Conservation (phyloP, 2,888 invertebrate genomes). For the Pristionchus arcanus region DNA sequence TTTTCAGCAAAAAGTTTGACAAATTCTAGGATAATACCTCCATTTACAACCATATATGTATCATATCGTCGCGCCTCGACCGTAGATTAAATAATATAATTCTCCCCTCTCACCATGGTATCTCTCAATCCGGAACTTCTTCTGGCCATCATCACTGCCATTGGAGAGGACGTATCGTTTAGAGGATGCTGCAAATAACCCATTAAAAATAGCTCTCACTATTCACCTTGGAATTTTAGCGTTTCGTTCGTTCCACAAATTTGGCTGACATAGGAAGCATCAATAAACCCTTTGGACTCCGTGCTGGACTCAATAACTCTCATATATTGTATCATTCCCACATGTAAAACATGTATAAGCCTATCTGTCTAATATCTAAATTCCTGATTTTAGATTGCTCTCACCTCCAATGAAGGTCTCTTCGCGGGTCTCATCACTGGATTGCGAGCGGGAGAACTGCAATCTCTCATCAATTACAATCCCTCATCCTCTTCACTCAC, state of each 20-base stretch:
- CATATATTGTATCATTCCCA: too few relatives aligned
- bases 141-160: slow-evolving; percentile 1
- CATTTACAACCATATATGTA: too few relatives aligned
- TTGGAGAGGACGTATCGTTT: not conserved
- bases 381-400: too few relatives aligned
- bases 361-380: too few relatives aligned
- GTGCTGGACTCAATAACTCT: not conserved
- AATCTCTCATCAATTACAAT: not conserved
- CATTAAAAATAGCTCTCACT: not conserved
- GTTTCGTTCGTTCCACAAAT: not conserved
- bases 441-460: not conserved
- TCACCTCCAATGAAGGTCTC: slow-evolving; percentile 12
- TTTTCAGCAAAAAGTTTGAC: not conserved
- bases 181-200: not conserved
- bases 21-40: too few relatives aligned
- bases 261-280: too few relatives aligned
- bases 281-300: not conserved
- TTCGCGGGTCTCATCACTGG: not conserved
- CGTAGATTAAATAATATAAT: too few relatives aligned
- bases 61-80: too few relatives aligned
- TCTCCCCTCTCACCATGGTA: not conserved
- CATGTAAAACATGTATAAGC: too few relatives aligned
- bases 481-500: not conserved
- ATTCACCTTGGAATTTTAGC: not conserved
- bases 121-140: slow-evolving; percentile 5